A percentile compares a stretch with the other conserved stretches of the same genome.
Conservation (phyloP, 2,888 invertebrate genomes). For the Andrena camellia region DNA sequence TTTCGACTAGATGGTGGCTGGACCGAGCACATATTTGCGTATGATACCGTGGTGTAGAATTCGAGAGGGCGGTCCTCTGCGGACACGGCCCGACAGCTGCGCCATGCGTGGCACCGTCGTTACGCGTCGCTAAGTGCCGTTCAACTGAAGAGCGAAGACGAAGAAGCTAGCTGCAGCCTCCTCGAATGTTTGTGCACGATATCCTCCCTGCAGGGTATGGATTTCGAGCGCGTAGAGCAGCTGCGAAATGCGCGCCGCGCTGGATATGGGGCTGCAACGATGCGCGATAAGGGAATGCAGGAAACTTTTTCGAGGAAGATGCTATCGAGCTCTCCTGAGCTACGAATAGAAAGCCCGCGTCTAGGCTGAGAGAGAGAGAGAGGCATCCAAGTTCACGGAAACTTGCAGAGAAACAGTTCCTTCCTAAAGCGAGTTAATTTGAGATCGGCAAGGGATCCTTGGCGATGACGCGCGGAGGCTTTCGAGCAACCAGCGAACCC, state of each 20-base stretch:
- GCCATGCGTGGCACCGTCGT: conserved; percentile 26
- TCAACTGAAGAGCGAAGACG: conserved; percentile 16
- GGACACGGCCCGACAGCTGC: conserved; percentile 48
- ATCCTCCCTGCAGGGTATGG: conserved; percentile 6
- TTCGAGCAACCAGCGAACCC: no score
- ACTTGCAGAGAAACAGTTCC: no score
- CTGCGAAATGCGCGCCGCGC: conserved; percentile 22
- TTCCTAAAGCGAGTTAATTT: no score
- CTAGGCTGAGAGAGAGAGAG: no score
- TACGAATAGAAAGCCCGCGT: no score
- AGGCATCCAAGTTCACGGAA: no score
- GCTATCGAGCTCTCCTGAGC: neutral
- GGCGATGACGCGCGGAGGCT: no score
- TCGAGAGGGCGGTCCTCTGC: conserved; percentile 26
- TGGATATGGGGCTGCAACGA: conserved; percentile 10
- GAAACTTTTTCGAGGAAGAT: neutral
- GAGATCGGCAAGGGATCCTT: no score
- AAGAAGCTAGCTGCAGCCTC: conserved; percentile 15
- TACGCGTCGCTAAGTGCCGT: conserved; percentile 13
- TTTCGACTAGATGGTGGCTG: conserved; percentile 16
- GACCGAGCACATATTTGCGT: conserved; percentile 33
- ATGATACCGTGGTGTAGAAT: conserved; percentile 38
- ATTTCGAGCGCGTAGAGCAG: conserved; percentile 24
- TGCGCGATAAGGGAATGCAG: conserved; percentile 40
- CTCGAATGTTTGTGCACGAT: conserved; percentile 46